Evolutionary conservation across 64 coral and sea anemone species (phyloP).

Genomic region (Stichodactyla mertensii): DNA sequence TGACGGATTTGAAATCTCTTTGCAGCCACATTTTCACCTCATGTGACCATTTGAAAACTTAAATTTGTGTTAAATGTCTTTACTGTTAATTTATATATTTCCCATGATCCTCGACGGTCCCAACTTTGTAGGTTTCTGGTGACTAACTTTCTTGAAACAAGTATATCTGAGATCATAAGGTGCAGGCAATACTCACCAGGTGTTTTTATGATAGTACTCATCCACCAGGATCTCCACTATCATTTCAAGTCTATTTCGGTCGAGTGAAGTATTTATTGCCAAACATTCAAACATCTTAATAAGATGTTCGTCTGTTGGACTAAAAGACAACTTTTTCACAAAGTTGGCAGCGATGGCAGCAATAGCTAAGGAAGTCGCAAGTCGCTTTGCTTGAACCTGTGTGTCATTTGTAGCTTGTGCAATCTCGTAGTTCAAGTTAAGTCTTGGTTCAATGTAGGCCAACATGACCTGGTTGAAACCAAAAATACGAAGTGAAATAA

Average conservation of each 20-base stretch:
- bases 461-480: not conserved
- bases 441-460: not conserved
- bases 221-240: not conserved
- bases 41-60: too few relatives aligned
- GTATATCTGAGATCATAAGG: not conserved
- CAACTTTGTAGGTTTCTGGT: too few relatives aligned
- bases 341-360: not conserved
- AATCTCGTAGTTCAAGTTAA: slow-evolving; percentile 3
- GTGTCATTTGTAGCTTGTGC: slow-evolving; percentile 3
- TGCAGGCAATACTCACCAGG: not conserved
- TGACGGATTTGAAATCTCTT: too few relatives aligned
- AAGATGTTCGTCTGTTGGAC: not conserved
- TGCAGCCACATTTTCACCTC: too few relatives aligned
- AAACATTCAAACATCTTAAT: not conserved
- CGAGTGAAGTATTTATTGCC: slow-evolving; percentile 3
- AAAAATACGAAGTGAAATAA: not conserved
- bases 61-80: too few relatives aligned
- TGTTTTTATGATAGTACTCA: not conserved
- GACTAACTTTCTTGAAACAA: too few relatives aligned
- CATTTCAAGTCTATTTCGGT: not conserved
- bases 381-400: not conserved
- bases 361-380: slow-evolving; percentile 25
- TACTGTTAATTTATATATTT: too few relatives aligned
- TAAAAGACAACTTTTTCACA: not conserved
- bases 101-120: too few relatives aligned